Percentiles rank a stretch among this genome's conserved stretches.
These are phyloP conservation scores for Cephalotes varians DNA, from an alignment of 2,888 invertebrate species.

Conservation along the genomic window DNA sequence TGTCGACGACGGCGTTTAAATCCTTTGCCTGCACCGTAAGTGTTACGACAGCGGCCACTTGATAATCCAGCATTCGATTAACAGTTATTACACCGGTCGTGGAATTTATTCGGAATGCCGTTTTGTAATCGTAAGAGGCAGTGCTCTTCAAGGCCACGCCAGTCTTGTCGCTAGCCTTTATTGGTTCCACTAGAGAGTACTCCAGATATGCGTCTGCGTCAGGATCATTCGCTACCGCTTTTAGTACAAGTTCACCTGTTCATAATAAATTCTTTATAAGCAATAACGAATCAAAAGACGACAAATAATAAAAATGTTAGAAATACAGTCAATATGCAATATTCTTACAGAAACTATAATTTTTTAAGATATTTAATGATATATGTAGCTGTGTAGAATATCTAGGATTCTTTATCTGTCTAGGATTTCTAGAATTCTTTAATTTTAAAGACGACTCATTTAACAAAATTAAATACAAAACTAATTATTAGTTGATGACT, in stretches of 20 bases:
- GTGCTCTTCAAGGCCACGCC: conserved; percentile 90
- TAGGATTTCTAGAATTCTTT: background rate
- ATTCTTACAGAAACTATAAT: background rate
- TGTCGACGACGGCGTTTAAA: conserved; percentile 89
- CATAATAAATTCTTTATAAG: background rate
- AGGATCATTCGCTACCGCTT: conserved; percentile 90
- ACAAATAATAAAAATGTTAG: background rate
- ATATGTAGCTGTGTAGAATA: background rate
- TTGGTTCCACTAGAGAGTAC: conserved; percentile 90
- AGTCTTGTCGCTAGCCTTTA: conserved; percentile 91
- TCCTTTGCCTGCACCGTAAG: conserved; percentile 91
- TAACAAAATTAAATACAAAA: background rate
- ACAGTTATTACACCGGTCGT: conserved; percentile 90
- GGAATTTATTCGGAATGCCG: conserved; percentile 90
- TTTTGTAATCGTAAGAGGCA: conserved; percentile 89
- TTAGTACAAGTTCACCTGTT: conserved; percentile 88
- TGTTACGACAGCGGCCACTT: conserved; percentile 91
- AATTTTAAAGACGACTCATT: background rate
- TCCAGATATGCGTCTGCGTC: conserved; percentile 90
- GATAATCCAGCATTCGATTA: conserved; percentile 90
- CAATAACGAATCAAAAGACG: background rate
- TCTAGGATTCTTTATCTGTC: background rate
- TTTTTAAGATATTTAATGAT: background rate
- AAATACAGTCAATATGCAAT: background rate
- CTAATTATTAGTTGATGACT: background rate